phyloP scores from a whole-genome alignment of 2,888 invertebrate genomes.

The Deilephila elpenor region DNA sequence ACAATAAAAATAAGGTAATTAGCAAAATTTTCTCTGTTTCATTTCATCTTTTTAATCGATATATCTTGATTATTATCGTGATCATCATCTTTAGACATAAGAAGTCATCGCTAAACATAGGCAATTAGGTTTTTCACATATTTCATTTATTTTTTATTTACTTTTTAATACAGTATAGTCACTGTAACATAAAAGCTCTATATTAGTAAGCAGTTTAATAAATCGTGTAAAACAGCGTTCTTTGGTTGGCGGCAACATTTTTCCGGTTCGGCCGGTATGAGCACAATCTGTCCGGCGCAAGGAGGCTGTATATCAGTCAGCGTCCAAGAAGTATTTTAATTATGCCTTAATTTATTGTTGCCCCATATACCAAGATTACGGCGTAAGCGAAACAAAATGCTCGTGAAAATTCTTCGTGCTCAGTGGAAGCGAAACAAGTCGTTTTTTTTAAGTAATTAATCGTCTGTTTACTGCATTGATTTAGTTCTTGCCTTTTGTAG shows the following conservation, averaged over 20 bases:
- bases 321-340: slow-evolving; percentile 76
- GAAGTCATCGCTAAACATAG: no score
- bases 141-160: no score
- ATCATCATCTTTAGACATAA: no score
- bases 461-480: not conserved
- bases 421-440: not conserved
- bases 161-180: no score
- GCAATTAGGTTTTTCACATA: no score
- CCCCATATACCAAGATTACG: slow-evolving; percentile 48
- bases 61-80: no score
- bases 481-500: not conserved
- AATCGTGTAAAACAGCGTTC: slow-evolving; percentile 51
- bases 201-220: slow-evolving; percentile 42
- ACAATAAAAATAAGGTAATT: no score
- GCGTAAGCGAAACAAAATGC: slow-evolving; percentile 11
- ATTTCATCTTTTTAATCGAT: no score
- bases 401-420: not conserved
- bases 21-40: no score
- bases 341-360: slow-evolving; percentile 72
- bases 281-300: slow-evolving; percentile 62
- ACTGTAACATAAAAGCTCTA: no score
- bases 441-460: not conserved
- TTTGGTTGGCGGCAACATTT: slow-evolving; percentile 57
- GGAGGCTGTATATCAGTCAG: slow-evolving; percentile 80
- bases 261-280: slow-evolving; percentile 57